Percentiles rank a stretch among this genome's conserved stretches.
These are phyloP conservation scores for Tenthredo amoena DNA, from an alignment of 2,888 invertebrate genomes.

Conservation along the genomic window DNA sequence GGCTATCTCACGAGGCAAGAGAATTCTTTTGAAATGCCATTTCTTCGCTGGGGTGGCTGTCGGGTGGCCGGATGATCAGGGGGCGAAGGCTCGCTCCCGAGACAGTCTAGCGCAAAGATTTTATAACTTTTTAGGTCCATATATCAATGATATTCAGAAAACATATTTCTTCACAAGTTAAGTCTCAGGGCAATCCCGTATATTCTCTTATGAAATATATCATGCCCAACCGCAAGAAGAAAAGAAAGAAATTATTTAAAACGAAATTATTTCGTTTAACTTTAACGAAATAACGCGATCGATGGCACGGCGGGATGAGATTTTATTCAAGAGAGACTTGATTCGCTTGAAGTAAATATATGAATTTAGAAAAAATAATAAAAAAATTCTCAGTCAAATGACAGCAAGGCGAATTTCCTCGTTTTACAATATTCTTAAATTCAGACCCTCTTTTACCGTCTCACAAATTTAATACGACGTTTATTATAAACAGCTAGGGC, in stretches of 20 bases:
- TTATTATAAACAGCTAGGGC: constrained; percentile 15
- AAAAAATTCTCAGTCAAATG: not conserved
- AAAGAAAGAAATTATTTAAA: not conserved
- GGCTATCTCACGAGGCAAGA: constrained; percentile 2
- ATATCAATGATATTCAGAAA: constrained; percentile 10
- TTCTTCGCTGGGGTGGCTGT: not conserved
- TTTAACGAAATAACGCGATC: not conserved
- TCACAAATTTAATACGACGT: not conserved
- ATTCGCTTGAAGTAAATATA: not conserved
- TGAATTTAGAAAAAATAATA: not conserved
- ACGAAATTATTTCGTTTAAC: not conserved
- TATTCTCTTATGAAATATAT: not conserved
- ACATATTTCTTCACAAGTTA: constrained; percentile 6
- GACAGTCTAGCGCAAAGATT: constrained; percentile 13
- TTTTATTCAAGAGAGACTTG: not conserved
- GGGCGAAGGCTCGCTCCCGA: not conserved
- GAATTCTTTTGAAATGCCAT: constrained; percentile 23
- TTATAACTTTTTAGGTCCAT: constrained; percentile 12
- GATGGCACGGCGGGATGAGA: not conserved
- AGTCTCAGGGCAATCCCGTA: not conserved
- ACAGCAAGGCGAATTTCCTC: not conserved
- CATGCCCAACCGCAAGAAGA: not conserved
- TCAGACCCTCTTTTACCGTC: not conserved
- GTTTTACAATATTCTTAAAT: not conserved
- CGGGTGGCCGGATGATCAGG: not conserved